A percentile compares a stretch with the other conserved stretches of the same genome.
phyloP scores from a whole-genome alignment of 1,140 invertebrate species.

The Mesaphorura yosii region DNA sequence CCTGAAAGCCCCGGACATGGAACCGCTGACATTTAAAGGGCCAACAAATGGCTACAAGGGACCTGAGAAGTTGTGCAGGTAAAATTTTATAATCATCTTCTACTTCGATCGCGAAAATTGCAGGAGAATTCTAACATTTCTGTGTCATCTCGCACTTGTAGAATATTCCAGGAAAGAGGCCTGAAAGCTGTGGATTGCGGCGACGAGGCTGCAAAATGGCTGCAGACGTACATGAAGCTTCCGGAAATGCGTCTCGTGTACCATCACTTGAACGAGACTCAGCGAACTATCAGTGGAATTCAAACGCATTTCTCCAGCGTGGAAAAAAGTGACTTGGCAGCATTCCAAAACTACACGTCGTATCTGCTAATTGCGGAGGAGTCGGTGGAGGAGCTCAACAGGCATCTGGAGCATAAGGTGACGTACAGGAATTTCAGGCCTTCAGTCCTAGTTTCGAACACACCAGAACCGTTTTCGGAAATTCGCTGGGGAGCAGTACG shows the following conservation, averaged over 20 bases:
- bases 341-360: constrained; percentile 34
- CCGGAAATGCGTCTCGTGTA: constrained; percentile 31
- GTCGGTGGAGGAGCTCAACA: constrained; percentile 35
- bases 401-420: constrained; percentile 31
- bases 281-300: constrained; percentile 30
- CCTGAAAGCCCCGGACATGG: constrained; percentile 20
- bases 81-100: neutral
- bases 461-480: constrained; percentile 29
- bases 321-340: constrained; percentile 18
- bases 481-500: constrained; percentile 32
- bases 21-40: constrained; percentile 15
- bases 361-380: constrained; percentile 35
- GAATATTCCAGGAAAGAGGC: constrained; percentile 16
- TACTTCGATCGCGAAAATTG: too few relatives aligned
- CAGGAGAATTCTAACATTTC: neutral
- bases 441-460: constrained; percentile 28
- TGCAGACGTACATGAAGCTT: constrained; percentile 31
- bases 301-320: constrained; percentile 7
- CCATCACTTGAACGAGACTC: constrained; percentile 30
- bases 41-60: constrained; percentile 2
- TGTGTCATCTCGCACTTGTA: neutral
- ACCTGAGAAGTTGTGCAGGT: constrained; percentile 3
- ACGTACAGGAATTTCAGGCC: constrained; percentile 32
- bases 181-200: constrained; percentile 35
- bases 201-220: constrained; percentile 33